phyloP scores from a whole-genome alignment of 2,797 vertebrate genomes.

The Oceanodroma leucorhoa region DNA sequence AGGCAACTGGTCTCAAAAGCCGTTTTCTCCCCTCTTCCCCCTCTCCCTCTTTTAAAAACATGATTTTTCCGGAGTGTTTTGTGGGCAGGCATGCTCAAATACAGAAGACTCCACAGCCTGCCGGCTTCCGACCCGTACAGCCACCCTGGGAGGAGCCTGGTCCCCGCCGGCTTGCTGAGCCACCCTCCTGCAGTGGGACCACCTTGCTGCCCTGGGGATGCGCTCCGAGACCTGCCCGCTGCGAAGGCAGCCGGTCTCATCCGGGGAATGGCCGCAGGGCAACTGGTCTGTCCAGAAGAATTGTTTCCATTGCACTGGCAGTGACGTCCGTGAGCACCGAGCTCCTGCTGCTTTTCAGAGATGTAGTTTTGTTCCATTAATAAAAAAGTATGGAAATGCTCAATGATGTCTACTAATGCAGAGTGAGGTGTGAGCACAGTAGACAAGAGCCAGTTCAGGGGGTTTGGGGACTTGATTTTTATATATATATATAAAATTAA shows the following conservation, averaged over 20 bases:
- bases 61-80: background rate
- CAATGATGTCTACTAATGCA: background rate
- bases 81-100: background rate
- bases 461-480: background rate
- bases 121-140: fast-evolving
- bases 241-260: fast-evolving
- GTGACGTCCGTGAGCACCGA: fast-evolving
- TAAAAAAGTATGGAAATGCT: background rate
- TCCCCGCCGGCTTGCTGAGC: fast-evolving
- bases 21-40: fast-evolving
- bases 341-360: background rate
- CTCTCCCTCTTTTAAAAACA: background rate
- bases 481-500: background rate
- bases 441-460: background rate
- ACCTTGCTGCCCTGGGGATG: background rate
- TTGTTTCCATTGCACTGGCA: background rate
- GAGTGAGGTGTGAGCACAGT: background rate
- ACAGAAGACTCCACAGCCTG: background rate
- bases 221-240: fast-evolving
- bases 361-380: background rate
- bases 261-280: background rate
- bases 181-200: background rate
- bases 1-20: background rate
- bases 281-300: background rate
- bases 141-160: too few species aligned